A percentile compares a stretch with the other conserved stretches of the same genome.
phyloP scores from a whole-genome alignment of 2,888 invertebrate genomes.

The Trimorus sp. region DNA sequence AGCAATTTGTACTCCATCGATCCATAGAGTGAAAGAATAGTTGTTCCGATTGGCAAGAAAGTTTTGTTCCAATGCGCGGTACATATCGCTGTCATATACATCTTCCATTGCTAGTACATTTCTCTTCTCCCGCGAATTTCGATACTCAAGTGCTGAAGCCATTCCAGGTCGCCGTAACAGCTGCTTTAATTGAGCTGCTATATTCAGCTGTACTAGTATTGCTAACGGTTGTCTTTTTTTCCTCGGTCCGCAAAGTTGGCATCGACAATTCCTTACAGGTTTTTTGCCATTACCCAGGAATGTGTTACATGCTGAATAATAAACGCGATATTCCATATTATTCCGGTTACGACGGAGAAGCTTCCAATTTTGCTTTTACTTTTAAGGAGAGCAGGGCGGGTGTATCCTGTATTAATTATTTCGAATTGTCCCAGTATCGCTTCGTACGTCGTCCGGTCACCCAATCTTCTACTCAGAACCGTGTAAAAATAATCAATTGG shows the following conservation, averaged over 20 bases:
- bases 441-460: not conserved
- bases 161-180: too few species aligned
- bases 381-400: not conserved
- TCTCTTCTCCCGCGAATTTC: too few species aligned
- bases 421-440: conserved; percentile 1
- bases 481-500: not conserved
- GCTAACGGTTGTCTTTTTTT: not conserved
- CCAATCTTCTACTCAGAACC: not conserved
- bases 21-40: too few species aligned
- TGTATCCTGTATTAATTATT: conserved; percentile 19
- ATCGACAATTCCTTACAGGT: not conserved
- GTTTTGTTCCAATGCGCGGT: too few species aligned
- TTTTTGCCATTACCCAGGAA: conserved; percentile 2
- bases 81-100: too few species aligned
- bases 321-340: conserved; percentile 13
- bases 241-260: not conserved
- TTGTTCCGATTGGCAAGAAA: too few species aligned
- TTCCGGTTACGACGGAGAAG: not conserved
- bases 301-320: not conserved
- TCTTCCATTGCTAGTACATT: too few species aligned
- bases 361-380: conserved; percentile 7
- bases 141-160: too few species aligned
- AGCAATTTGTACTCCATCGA: too few species aligned
- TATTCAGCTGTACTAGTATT: too few species aligned
- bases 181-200: too few species aligned